A percentile compares a stretch with the other conserved stretches of the same genome.
These are phyloP conservation scores for Drosophila pseudoobscura DNA, from an alignment of 1,140 invertebrate species.

Conservation along the genomic window DNA sequence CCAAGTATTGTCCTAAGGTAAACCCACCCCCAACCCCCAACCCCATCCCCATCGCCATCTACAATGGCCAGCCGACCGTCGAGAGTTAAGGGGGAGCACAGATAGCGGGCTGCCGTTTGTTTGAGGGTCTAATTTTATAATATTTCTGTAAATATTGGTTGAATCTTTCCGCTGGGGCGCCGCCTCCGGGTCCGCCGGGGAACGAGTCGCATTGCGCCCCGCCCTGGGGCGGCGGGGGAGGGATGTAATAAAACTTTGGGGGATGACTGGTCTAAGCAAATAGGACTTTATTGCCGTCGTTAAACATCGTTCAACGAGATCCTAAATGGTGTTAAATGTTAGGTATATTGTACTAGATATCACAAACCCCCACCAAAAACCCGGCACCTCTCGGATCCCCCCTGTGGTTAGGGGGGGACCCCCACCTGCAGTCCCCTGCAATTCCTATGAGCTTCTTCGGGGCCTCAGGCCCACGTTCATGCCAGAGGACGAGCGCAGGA, in stretches of 20 bases:
- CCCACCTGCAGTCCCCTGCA: not conserved
- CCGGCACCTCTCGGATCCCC: not conserved
- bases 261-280: conserved; percentile 33
- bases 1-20: conserved; percentile 26
- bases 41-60: too few relatives aligned
- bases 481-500: conserved; percentile 53
- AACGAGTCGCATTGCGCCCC: conserved; percentile 36
- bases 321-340: conserved; percentile 1
- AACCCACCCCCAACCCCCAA: conserved; percentile 12
- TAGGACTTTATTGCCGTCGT: not conserved
- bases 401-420: too few relatives aligned
- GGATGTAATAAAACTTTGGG: conserved; percentile 11
- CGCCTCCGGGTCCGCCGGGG: too few relatives aligned
- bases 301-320: not conserved
- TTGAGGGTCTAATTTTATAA: conserved; percentile 44
- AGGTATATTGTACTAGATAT: not conserved
- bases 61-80: too few relatives aligned
- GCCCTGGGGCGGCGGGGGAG: not conserved
- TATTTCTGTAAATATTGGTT: conserved; percentile 51
- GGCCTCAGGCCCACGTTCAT: conserved; percentile 52
- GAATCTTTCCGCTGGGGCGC: conserved; percentile 8
- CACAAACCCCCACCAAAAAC: conserved; percentile 18
- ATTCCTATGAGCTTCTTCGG: conserved; percentile 2
- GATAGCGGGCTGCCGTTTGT: conserved; percentile 21
- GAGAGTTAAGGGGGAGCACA: too few relatives aligned